These are phyloP conservation scores for Cosmia pyralina DNA, from an alignment of 2,888 invertebrate species.

Conservation along the genomic window DNA sequence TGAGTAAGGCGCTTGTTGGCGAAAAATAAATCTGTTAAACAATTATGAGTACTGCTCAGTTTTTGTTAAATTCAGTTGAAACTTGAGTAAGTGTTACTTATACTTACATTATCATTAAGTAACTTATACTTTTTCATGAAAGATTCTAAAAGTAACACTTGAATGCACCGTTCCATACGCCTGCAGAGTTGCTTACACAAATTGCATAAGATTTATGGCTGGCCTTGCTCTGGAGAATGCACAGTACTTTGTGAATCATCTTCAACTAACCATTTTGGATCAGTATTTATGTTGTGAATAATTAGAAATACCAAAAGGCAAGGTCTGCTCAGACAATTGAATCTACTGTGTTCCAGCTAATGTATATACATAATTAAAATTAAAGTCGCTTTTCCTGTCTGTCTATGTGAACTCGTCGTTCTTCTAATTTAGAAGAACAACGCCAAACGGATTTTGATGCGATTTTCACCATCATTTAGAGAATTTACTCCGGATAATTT, in stretches of 20 bases:
- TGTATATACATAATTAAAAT: too few relatives aligned
- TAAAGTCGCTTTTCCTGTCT: not conserved
- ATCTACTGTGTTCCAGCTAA: not conserved
- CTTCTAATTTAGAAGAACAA: not conserved
- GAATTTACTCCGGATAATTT: not conserved
- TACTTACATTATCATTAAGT: constrained; percentile 15
- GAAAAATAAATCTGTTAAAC: not conserved
- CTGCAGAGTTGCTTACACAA: constrained; percentile 32
- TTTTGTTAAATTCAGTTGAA: constrained; percentile 1
- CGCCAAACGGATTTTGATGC: not conserved
- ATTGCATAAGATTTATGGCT: constrained; percentile 51
- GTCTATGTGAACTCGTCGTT: too few relatives aligned
- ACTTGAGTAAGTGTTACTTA: not conserved
- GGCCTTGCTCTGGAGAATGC: constrained; percentile 50
- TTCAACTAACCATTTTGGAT: constrained; percentile 49
- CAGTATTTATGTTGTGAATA: constrained; percentile 26
- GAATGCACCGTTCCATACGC: constrained; percentile 14
- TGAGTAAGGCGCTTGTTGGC: not conserved
- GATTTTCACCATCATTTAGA: not conserved
- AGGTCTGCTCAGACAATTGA: not conserved
- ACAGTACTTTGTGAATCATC: constrained; percentile 48
- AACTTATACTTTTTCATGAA: not conserved
- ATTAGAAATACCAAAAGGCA: constrained; percentile 15
- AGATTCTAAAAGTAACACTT: not conserved
- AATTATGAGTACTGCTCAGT: not conserved